Conservation (phyloP, 2,888 invertebrate species). For the Cryptosula pallasiana region DNA sequence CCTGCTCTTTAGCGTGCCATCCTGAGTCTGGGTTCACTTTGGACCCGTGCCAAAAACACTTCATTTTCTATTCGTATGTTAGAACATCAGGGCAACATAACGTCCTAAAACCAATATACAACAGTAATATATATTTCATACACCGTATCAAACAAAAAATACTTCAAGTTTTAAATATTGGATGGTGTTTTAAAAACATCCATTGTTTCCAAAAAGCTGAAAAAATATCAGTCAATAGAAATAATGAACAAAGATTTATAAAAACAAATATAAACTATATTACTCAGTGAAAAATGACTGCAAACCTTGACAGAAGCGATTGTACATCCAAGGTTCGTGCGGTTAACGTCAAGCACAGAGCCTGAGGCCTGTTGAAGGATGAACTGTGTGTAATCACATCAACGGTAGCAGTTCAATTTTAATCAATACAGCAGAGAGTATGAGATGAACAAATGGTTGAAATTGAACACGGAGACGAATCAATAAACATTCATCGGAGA, state of each 20-base stretch:
- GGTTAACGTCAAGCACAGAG: neutral
- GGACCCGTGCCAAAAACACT: neutral
- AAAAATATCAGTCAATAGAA: too few relatives aligned
- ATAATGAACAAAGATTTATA: too few relatives aligned
- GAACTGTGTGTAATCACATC: too few relatives aligned
- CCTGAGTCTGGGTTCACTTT: neutral
- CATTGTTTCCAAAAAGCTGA: too few relatives aligned
- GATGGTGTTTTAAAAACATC: too few relatives aligned
- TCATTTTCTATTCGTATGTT: neutral
- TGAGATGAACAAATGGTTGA: neutral
- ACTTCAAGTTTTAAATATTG: neutral
- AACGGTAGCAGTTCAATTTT: too few relatives aligned
- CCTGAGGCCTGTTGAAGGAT: too few relatives aligned
- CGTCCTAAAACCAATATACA: neutral
- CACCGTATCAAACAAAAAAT: neutral
- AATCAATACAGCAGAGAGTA: too few relatives aligned
- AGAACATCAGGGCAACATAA: too few relatives aligned
- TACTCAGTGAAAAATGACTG: neutral
- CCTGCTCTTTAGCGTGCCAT: conserved; percentile 16
- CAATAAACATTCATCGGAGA: neutral
- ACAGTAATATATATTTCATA: neutral
- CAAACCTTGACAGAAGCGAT: neutral
- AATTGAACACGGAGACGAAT: neutral
- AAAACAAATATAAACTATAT: too few relatives aligned
- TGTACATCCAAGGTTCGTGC: neutral